Evolutionary conservation across 2,797 vertebrate species (phyloP).

Genomic region (Parauchenoglanis punctatus): DNA sequence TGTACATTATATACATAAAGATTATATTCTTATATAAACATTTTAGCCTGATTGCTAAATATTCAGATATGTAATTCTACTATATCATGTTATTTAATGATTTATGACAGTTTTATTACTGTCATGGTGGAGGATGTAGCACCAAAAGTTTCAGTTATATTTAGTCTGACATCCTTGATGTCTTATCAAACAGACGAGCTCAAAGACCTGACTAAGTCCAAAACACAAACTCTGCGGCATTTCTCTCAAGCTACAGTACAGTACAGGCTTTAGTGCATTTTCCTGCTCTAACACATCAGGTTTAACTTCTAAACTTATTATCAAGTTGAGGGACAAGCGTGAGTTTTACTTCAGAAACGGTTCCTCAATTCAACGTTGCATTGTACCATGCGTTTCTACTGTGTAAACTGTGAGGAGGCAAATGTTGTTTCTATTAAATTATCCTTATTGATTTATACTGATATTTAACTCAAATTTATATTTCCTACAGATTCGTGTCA

Average conservation of each 20-base stretch:
- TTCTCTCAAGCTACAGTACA: background rate
- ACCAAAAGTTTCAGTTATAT: background rate
- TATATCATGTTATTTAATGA: background rate
- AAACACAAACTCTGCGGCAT: background rate
- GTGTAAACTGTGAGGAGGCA: background rate
- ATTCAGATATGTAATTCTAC: background rate
- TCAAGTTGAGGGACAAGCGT: background rate
- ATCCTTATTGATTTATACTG: background rate
- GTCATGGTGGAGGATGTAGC: background rate
- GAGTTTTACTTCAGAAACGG: background rate
- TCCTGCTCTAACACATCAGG: background rate
- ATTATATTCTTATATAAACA: background rate
- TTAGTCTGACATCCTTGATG: background rate
- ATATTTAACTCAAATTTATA: background rate
- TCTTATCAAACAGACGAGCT: slow-evolving; percentile 2
- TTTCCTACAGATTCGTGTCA: background rate
- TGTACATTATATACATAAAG: background rate
- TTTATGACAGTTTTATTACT: background rate
- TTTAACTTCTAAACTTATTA: background rate
- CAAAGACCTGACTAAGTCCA: background rate
- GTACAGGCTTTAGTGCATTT: background rate
- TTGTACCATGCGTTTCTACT: background rate
- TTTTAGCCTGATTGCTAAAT: background rate
- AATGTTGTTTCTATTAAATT: background rate
- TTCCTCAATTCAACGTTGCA: background rate